These are phyloP conservation scores for Drepanosiphum platanoidis DNA, from an alignment of 2,888 invertebrate genomes.

Conservation along the genomic window DNA sequence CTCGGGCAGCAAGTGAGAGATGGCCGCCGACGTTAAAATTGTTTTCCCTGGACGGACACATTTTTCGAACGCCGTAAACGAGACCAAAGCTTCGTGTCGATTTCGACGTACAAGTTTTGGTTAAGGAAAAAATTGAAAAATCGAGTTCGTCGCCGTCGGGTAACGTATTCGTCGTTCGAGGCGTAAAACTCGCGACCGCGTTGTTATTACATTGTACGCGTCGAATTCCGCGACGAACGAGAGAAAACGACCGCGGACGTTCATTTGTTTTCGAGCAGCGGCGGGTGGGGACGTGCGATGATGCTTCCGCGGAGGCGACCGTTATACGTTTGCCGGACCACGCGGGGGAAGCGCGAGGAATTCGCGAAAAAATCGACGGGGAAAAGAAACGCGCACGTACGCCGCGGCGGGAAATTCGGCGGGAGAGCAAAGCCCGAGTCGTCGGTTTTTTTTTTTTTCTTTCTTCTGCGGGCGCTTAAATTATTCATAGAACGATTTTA, in stretches of 20 bases:
- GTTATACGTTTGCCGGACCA: not conserved
- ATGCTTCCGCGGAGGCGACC: not conserved
- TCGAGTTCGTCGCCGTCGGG: not conserved
- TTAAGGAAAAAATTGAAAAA: too few species aligned
- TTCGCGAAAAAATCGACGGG: not conserved
- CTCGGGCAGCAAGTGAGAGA: too few species aligned
- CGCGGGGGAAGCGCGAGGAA: not conserved
- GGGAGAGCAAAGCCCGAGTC: not conserved
- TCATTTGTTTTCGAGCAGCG: not conserved
- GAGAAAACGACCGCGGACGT: not conserved
- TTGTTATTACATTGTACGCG: not conserved
- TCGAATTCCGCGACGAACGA: not conserved
- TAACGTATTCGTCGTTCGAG: too few species aligned
- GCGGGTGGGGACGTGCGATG: not conserved
- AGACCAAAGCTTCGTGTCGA: too few species aligned
- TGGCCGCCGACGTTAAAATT: not conserved
- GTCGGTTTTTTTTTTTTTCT: too few species aligned
- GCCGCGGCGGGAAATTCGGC: not conserved
- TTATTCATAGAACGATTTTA: constrained; percentile 38
- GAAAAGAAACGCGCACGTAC: not conserved
- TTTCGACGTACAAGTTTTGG: too few species aligned
- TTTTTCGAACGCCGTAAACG: too few species aligned
- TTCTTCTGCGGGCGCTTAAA: not conserved
- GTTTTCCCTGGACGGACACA: too few species aligned
- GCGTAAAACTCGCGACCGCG: too few species aligned